Base-by-base conservation (phyloP, 1,140 invertebrate genomes). In the Zaprionus taronus region DNA sequence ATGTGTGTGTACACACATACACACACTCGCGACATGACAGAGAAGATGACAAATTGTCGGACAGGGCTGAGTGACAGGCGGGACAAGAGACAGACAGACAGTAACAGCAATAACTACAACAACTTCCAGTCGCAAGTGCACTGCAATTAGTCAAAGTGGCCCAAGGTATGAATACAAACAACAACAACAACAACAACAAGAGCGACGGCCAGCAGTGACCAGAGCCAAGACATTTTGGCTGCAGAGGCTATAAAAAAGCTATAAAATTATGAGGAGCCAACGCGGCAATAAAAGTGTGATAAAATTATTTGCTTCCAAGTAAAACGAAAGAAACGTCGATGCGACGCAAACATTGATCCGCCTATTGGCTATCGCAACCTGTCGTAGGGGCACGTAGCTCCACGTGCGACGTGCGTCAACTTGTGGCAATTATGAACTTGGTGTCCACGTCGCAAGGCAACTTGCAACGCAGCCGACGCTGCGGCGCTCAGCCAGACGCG, bases 21-120 rank as follows among this genome's bases (percentile, higher is more conserved):
- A 72, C 60, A 62, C 51, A 51, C 82, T 83, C 77, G 77, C 80
- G 81, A 90, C 60, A 66, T 82, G 85, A 90, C 84, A 90, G 76
- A 91, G 82, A 90, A 90, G 85, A 91, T 91, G 85, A 90, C 85
- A 90, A 90, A 90, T 90, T 90, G 82, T 82, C 64, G 70, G 73
- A 85, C 86, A 73, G 66, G 41, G 62, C 73, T 90, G 85, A 89
- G 72, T 90, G 85, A 81, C 85, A 90, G 79, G 61, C 71, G 64
- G 57, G 58, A 68, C 75, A 62, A 36, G 31, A 11, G 31, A 34
- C 31, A 34, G 31, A 34, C 31, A 11, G 31, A 34, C 70, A 72
- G 55, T 64, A 65, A 44, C 70, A 72, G 44, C 71, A 83, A 49
- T 63, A 62, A 60, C 76, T 58, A 61, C 79, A 74, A 24, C 51